phyloP scores from a whole-genome alignment of 2,113 vertebrate species.

The Zonotrichia leucophrys region DNA sequence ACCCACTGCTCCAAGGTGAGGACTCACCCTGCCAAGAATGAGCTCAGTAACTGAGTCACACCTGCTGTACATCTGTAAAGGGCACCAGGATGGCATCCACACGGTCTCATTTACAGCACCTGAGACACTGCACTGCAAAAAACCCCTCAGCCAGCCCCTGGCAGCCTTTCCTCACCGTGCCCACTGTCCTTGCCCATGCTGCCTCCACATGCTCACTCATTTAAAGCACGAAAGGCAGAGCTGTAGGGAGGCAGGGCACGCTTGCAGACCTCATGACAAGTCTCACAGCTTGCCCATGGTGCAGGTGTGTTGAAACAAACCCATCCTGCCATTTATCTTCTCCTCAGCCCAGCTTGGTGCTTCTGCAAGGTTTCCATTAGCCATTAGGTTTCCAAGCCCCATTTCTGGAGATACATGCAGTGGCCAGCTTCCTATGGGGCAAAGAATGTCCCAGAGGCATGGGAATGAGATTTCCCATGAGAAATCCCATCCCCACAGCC shows the following conservation, averaged over 20 bases:
- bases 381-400: not conserved
- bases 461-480: not conserved
- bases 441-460: not conserved
- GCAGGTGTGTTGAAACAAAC: not conserved
- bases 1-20: not conserved
- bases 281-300: not conserved
- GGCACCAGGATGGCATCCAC: not conserved
- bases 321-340: not conserved
- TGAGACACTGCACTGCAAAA: not conserved
- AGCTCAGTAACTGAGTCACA: not conserved
- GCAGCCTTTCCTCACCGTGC: not conserved
- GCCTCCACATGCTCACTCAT: not conserved
- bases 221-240: fast-evolving
- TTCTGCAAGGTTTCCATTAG: not conserved
- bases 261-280: not conserved
- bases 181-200: fast-evolving
- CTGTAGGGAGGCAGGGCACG: fast-evolving
- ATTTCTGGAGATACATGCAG: not conserved
- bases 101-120: not conserved
- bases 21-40: not conserved
- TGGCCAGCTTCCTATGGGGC: not conserved
- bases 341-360: not conserved
- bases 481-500: not conserved
- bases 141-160: not conserved
- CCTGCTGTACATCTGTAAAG: not conserved